Conservation (phyloP, 2,797 vertebrate genomes). For the Pipistrellus kuhlii region DNA sequence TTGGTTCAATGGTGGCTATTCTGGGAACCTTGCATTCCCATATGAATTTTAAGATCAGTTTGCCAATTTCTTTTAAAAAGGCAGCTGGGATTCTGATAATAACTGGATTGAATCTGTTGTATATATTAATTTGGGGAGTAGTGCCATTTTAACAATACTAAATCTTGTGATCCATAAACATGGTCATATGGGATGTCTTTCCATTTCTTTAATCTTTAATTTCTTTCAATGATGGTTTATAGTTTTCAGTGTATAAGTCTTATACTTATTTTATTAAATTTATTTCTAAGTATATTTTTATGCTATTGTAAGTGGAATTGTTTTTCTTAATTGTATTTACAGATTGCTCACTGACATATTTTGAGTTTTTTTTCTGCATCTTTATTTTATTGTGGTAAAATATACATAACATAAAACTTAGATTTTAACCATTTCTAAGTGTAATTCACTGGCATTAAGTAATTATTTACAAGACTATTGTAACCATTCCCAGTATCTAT, state of each 20-base stretch:
- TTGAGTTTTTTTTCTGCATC: background rate
- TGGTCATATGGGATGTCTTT: background rate
- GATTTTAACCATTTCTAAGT: background rate
- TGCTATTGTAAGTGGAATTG: background rate
- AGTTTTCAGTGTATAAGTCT: background rate
- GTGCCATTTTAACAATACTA: background rate
- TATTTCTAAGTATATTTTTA: constrained; percentile 5
- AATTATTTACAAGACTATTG: background rate
- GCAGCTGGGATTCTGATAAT: background rate
- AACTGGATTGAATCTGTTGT: background rate
- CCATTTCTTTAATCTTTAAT: background rate
- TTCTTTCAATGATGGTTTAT: background rate
- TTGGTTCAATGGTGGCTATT: background rate
- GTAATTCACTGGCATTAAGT: background rate
- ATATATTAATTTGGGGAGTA: background rate
- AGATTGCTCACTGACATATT: background rate
- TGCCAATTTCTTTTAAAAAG: background rate
- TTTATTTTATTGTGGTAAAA: constrained; percentile 36
- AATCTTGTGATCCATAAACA: background rate
- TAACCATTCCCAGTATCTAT: background rate
- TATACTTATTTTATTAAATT: background rate
- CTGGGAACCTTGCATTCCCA: background rate
- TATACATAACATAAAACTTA: background rate
- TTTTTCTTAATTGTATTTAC: constrained; percentile 44
- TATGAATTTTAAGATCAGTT: background rate